Evolutionary conservation across 2,113 vertebrate species (phyloP).

Genomic region (Podiceps cristatus): DNA sequence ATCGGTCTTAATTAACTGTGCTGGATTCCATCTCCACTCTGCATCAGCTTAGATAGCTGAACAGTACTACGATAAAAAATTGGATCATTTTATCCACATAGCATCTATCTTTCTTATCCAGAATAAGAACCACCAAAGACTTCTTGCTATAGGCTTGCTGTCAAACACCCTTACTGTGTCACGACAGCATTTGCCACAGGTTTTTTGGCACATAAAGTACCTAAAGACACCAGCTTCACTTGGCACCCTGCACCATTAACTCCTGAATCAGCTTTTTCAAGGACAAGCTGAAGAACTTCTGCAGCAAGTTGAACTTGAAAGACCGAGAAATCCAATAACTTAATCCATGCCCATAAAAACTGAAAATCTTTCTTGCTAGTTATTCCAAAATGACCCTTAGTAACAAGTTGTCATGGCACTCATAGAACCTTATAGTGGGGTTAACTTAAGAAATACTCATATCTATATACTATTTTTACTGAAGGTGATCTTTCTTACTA

Average conservation of each 20-base stretch:
- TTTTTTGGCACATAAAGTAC: not conserved
- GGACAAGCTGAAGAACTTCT: not conserved
- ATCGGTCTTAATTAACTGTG: not conserved
- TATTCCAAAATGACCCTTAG: not conserved
- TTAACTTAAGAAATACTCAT: not conserved
- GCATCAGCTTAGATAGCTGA: not conserved
- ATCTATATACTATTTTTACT: not conserved
- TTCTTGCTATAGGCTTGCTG: not conserved
- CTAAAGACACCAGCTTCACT: not conserved
- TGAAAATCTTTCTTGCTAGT: not conserved
- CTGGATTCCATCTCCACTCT: not conserved
- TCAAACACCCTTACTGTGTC: not conserved
- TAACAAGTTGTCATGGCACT: not conserved
- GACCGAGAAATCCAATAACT: not conserved
- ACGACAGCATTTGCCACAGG: fast-evolving
- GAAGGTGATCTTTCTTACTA: not conserved
- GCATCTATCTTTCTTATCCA: not conserved
- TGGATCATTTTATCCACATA: not conserved
- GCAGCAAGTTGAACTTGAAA: not conserved
- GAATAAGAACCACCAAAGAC: not conserved
- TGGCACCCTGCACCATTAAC: not conserved
- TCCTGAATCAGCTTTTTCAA: not conserved
- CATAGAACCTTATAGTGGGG: not conserved
- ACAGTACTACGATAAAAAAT: not conserved
- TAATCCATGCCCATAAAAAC: not conserved